phyloP scores from a whole-genome alignment of 2,888 invertebrate genomes.

The Omphaloscelis lunosa region DNA sequence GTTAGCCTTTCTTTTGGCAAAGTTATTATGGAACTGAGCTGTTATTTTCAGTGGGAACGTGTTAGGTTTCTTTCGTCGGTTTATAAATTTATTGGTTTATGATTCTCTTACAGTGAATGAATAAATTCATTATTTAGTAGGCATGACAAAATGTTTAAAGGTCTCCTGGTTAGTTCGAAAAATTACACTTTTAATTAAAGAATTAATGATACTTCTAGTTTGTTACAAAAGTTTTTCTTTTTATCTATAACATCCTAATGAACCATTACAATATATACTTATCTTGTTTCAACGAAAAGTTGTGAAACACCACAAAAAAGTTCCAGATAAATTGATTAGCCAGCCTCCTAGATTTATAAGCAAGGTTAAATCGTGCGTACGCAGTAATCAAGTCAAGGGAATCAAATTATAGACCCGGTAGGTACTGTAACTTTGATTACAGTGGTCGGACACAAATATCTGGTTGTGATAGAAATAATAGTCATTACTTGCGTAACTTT shows the following conservation, averaged over 20 bases:
- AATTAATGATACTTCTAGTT: background rate
- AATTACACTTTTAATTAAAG: background rate
- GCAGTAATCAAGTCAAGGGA: constrained; percentile 36
- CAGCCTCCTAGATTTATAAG: constrained; percentile 16
- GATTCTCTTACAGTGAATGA: background rate
- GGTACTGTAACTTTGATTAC: constrained; percentile 41
- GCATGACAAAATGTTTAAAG: background rate
- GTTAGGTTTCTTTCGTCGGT: background rate
- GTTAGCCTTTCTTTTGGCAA: background rate
- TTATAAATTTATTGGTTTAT: no score
- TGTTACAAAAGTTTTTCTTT: background rate
- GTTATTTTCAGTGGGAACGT: background rate
- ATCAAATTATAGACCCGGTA: constrained; percentile 42
- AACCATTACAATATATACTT: background rate
- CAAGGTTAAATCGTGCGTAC: constrained; percentile 27
- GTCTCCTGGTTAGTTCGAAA: background rate
- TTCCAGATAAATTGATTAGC: constrained; percentile 28
- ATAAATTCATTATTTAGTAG: background rate
- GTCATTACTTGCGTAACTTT: constrained; percentile 11
- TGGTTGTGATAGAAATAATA: constrained; percentile 34
- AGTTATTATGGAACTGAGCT: background rate
- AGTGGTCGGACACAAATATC: constrained; percentile 19
- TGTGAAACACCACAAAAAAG: background rate
- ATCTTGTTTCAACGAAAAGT: background rate
- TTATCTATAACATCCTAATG: background rate